Base-by-base conservation (phyloP, 2,888 invertebrate genomes). In the Ophonus ardosiacus region DNA sequence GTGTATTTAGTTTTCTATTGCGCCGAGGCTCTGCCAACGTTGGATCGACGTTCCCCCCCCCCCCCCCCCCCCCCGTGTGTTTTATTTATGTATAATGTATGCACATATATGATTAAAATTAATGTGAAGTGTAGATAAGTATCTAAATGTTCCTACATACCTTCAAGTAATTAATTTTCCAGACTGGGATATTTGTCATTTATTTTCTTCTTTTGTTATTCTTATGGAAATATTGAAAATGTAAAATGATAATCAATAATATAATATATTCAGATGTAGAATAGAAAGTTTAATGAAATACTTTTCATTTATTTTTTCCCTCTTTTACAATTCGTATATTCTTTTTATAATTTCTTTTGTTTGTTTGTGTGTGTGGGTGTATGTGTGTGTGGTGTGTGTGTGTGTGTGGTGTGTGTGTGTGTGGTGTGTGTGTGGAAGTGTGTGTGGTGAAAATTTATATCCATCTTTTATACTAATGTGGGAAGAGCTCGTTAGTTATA, bases 81-180 rank as follows among this genome's bases (percentile, higher is more conserved):
- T 78, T 78, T 57, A 57, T 78, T 78, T 57, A 57, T 78, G 78
- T 31, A 31, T 80, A 80, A 80, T 80, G 38, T 61, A 80, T 80
- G 61, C 80, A 80, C 80, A 40, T 80, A 61, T 43, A 80, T 80
- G 80, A 80, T 80, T 80, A 80, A 80, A 80, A 80, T 80, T 80
- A 63, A 80, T 80, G 80, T 80, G 80, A 61, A 40, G 63, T 80
- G 61, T 5, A 61, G 80, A 80, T 80, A 80, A 61, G 61, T 63
- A 80, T 80, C 80, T 80, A 80, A 80, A 80, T 80, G 80, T 80
- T 17, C 79, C 80, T 61, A 61, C 61, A 80, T 61, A 40, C 61
- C 61, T 80, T 40, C 63, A 80, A 40, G 80, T 80, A 80, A 80
- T 80, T 80, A 80, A 80, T 80, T 80, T 80, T 61, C 80, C 40